Conservation (phyloP, 2,797 vertebrate species). For the Hirundo rustica region DNA sequence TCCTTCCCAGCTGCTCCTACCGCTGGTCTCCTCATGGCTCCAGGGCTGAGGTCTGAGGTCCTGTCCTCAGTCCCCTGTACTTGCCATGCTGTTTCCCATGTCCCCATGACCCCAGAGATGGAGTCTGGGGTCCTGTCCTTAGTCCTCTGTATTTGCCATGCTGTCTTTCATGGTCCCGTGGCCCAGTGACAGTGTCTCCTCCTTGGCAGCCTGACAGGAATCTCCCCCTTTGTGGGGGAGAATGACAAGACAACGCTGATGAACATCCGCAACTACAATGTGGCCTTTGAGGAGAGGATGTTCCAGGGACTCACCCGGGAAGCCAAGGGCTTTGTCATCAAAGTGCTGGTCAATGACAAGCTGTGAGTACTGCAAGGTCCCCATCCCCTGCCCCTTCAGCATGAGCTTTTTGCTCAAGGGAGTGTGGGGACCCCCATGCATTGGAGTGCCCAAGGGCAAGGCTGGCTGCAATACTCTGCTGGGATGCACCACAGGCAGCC, state of each 20-base stretch:
- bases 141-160: not conserved
- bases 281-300: slow-evolving; percentile 94
- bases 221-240: slow-evolving; percentile 96
- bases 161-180: not conserved
- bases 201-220: slow-evolving; percentile 86
- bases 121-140: not conserved
- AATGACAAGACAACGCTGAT: slow-evolving; percentile 91
- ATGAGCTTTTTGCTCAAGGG: not conserved
- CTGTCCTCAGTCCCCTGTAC: not conserved
- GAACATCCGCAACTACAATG: slow-evolving; percentile 95
- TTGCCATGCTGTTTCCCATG: not conserved
- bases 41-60: not conserved
- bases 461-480: not conserved
- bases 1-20: not conserved
- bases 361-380: slow-evolving; percentile 83
- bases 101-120: not conserved
- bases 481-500: not conserved
- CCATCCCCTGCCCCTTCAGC: too few relatives aligned
- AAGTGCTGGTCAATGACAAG: slow-evolving; percentile 90
- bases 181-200: not conserved
- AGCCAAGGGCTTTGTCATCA: slow-evolving; percentile 95
- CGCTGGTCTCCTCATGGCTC: not conserved
- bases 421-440: not conserved
- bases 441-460: not conserved
- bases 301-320: slow-evolving; percentile 91